Percentiles rank a stretch among this genome's conserved stretches.
Evolutionary conservation across 2,888 invertebrate genomes (phyloP).

Genomic region (Magallana nippona): DNA sequence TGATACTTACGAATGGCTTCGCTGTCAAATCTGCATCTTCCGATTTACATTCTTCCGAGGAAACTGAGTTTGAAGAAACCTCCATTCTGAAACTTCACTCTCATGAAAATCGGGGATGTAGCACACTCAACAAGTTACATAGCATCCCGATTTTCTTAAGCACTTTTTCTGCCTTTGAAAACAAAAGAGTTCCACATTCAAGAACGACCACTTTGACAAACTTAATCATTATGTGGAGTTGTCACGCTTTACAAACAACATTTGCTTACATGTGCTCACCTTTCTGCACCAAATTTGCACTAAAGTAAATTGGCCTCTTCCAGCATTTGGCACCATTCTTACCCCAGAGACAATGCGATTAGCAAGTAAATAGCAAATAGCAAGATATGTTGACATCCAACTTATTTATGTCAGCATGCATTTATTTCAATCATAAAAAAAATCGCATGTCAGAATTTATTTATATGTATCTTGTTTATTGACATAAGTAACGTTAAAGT

Average conservation of each 20-base stretch:
- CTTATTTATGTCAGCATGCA: too few species aligned
- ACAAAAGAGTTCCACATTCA: constrained; percentile 3
- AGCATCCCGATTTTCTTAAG: background rate
- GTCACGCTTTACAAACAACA: background rate
- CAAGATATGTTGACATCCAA: too few species aligned
- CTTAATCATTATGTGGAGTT: background rate
- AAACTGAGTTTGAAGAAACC: background rate
- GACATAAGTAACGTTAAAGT: too few species aligned
- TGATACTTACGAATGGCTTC: background rate
- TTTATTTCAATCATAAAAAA: too few species aligned
- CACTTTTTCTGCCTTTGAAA: constrained; percentile 2
- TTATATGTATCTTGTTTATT: too few species aligned
- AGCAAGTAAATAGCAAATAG: too few species aligned
- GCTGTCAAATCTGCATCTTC: background rate
- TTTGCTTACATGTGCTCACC: background rate
- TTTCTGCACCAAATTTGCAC: too few species aligned
- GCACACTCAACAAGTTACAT: background rate
- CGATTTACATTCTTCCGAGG: background rate
- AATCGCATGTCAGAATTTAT: too few species aligned
- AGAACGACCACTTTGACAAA: background rate
- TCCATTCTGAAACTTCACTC: background rate
- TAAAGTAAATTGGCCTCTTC: too few species aligned
- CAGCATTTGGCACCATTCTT: too few species aligned
- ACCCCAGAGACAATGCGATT: too few species aligned
- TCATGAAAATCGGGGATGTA: background rate